Conservation (phyloP, 2,797 vertebrate species). For the Coregonus sp. region DNA sequence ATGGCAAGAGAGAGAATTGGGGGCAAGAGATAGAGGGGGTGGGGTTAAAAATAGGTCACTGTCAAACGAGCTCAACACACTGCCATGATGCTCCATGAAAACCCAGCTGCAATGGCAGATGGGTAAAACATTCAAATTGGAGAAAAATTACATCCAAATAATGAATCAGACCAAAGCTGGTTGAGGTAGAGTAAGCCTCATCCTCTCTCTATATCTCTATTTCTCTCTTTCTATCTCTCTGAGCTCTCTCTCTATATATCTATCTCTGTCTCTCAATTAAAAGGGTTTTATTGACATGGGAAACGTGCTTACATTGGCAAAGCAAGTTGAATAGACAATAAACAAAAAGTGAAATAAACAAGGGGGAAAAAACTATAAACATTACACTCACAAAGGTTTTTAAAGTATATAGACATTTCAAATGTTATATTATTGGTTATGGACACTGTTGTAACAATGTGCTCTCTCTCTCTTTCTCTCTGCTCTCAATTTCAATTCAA, state of each 20-base stretch:
- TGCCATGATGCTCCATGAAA: constrained; percentile 66
- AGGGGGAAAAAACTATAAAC: no score
- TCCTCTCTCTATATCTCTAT: background rate
- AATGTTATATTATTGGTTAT: no score
- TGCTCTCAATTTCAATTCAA: background rate
- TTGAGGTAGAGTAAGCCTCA: constrained; percentile 15
- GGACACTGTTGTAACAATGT: no score
- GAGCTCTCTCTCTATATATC: no score
- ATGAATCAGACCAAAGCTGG: constrained; percentile 34
- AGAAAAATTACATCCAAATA: constrained; percentile 64
- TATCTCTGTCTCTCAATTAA: background rate
- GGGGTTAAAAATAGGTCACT: constrained; percentile 77
- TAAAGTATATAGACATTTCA: no score
- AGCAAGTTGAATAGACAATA: no score
- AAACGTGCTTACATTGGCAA: no score
- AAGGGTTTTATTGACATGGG: no score
- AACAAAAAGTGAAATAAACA: no score
- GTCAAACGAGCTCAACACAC: constrained; percentile 50
- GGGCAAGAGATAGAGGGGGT: constrained; percentile 58
- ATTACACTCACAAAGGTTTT: no score
- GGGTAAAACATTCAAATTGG: constrained; percentile 63
- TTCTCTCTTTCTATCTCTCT: background rate
- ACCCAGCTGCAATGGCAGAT: constrained; percentile 73
- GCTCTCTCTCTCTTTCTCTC: background rate
- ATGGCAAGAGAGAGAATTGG: constrained; percentile 55